Percentiles rank a stretch among this genome's conserved stretches.
These are phyloP conservation scores for Koerneria pararmatus DNA, from an alignment of 2,888 invertebrate species.

Conservation along the genomic window DNA sequence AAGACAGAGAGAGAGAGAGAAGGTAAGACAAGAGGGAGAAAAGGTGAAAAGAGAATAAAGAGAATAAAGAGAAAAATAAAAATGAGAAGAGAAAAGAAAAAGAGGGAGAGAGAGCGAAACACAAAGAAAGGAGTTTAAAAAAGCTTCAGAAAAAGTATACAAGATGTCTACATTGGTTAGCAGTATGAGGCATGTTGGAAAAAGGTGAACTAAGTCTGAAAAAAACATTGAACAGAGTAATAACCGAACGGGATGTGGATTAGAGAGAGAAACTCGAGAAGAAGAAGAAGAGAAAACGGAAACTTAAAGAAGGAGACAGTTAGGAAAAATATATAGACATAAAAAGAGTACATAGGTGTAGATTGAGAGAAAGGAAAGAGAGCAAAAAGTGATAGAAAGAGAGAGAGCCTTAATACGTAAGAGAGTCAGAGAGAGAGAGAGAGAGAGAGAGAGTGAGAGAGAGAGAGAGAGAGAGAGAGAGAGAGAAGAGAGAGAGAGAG, in stretches of 20 bases:
- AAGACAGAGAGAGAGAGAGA: conserved; percentile 6
- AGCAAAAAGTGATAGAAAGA: conserved; percentile 24
- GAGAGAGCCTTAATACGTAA: conserved; percentile 1
- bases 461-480: conserved; percentile 17
- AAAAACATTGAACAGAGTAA: too few relatives aligned
- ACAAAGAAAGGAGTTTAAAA: too few relatives aligned
- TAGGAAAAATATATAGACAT: not conserved
- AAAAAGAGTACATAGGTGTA: not conserved
- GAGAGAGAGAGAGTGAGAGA: conserved; percentile 18
- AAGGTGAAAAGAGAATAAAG: conserved; percentile 15
- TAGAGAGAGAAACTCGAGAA: too few relatives aligned
- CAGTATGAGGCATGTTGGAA: too few relatives aligned
- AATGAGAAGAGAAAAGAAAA: conserved; percentile 1
- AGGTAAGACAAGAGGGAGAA: conserved; percentile 5
- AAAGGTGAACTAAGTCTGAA: too few relatives aligned
- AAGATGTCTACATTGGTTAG: too few relatives aligned
- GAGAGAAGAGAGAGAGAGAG: not conserved
- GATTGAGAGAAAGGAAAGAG: conserved; percentile 9
- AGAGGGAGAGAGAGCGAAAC: conserved; percentile 10
- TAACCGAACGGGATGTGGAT: too few relatives aligned
- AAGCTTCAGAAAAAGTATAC: too few relatives aligned
- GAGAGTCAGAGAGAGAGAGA: not conserved
- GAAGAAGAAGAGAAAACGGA: too few relatives aligned
- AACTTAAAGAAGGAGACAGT: too few relatives aligned
- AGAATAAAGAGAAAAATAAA: conserved; percentile 23